A percentile compares a stretch with the other conserved stretches of the same genome.
These are phyloP conservation scores for Aphelocoma californica DNA, from an alignment of 2,797 vertebrate species.

Conservation along the genomic window DNA sequence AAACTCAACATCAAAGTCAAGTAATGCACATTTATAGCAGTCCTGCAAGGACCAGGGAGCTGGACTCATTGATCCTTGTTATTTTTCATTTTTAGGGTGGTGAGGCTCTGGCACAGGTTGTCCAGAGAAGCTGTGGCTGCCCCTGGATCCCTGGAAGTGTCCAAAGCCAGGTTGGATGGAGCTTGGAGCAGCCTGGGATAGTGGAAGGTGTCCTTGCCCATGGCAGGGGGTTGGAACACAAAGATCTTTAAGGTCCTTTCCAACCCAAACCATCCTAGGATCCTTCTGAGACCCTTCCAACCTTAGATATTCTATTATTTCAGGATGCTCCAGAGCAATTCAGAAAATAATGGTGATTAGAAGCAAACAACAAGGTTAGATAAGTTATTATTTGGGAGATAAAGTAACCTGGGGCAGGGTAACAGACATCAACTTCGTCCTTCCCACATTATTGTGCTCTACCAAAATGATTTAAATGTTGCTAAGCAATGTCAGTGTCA, in stretches of 20 bases:
- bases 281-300: background rate
- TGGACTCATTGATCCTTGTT: background rate
- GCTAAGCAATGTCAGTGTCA: background rate
- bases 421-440: background rate
- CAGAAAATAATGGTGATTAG: background rate
- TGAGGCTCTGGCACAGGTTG: background rate
- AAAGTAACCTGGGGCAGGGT: background rate
- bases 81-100: background rate
- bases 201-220: background rate
- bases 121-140: background rate
- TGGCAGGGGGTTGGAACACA: background rate
- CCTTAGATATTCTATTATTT: background rate
- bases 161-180: accelerated
- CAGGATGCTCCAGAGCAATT: background rate
- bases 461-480: background rate
- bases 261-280: background rate
- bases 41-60: background rate
- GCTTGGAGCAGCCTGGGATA: background rate
- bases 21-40: background rate
- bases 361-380: background rate
- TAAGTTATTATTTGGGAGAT: background rate
- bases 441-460: background rate
- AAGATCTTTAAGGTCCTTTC: background rate
- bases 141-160: background rate
- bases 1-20: background rate